Evolutionary conservation across 2,113 vertebrate species (phyloP).

Genomic region (Arothron firmamentum): DNA sequence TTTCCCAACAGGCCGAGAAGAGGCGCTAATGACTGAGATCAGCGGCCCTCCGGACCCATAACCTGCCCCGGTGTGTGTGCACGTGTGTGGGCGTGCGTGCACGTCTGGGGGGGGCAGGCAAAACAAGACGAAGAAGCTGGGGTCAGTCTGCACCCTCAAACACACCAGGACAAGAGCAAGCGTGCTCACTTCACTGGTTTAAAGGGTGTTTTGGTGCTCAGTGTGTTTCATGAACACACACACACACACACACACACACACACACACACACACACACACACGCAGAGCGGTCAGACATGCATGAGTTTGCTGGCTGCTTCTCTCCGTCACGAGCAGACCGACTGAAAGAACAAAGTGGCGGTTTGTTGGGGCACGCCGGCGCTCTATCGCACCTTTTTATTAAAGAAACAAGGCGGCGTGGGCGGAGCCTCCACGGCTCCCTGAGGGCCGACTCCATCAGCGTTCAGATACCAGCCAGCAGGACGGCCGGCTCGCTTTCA

Average conservation of each 20-base stretch:
- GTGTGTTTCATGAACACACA: too few relatives aligned
- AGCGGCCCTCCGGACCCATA: slow-evolving; percentile 31
- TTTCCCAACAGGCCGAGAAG: slow-evolving; percentile 66
- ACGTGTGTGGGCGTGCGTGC: slow-evolving; percentile 13
- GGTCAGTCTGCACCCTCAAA: too few relatives aligned
- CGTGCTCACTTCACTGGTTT: too few relatives aligned
- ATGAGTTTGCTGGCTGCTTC: slow-evolving; percentile 25
- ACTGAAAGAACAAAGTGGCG: slow-evolving; percentile 45
- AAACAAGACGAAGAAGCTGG: too few relatives aligned
- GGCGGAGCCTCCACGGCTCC: slow-evolving; percentile 35
- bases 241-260: not conserved
- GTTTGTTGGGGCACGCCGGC: slow-evolving; percentile 43
- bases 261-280: not conserved
- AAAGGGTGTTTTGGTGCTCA: too few relatives aligned
- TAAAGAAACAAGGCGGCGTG: not conserved
- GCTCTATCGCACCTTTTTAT: not conserved
- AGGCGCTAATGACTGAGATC: slow-evolving; percentile 69
- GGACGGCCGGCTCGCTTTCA: slow-evolving; percentile 57
- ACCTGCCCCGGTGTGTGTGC: slow-evolving; percentile 22
- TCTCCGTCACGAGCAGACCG: slow-evolving; percentile 53
- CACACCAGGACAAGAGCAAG: too few relatives aligned
- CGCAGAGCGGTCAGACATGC: too few relatives aligned
- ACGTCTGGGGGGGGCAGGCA: too few relatives aligned
- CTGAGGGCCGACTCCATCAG: slow-evolving; percentile 21
- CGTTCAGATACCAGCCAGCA: slow-evolving; percentile 32